Percentiles rank a stretch among this genome's conserved stretches.
Evolutionary conservation across 2,797 vertebrate species (phyloP).

Genomic region (Rhynchotus rufescens): DNA sequence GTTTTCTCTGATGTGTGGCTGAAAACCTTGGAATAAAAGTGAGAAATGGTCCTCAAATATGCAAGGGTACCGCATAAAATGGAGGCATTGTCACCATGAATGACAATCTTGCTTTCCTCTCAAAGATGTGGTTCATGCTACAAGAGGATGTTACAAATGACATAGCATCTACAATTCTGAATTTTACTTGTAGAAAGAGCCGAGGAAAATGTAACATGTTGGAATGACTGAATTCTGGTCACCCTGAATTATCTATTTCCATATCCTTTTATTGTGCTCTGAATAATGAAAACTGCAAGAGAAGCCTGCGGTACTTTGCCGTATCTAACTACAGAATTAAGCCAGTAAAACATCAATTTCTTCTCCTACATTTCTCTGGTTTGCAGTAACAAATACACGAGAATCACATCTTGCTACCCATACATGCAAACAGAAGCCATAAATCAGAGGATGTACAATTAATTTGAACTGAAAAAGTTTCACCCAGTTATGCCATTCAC

Average conservation of each 20-base stretch:
- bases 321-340: conserved; percentile 60
- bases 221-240: conserved; percentile 35
- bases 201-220: not conserved
- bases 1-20: conserved; percentile 8
- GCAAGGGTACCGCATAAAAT: not conserved
- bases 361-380: conserved; percentile 56
- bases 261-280: conserved; percentile 75
- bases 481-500: conserved; percentile 77
- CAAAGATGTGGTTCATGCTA: not conserved
- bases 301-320: conserved; percentile 58
- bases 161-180: not conserved
- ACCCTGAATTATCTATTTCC: conserved; percentile 59
- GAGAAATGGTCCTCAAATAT: not conserved
- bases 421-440: conserved; percentile 77
- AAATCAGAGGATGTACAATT: conserved; percentile 72
- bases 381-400: conserved; percentile 75
- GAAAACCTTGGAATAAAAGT: conserved; percentile 53
- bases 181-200: not conserved
- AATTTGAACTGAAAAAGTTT: conserved; percentile 71
- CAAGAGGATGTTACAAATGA: not conserved
- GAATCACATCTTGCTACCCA: conserved; percentile 73
- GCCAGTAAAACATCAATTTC: conserved; percentile 38
- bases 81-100: not conserved
- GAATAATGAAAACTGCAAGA: conserved; percentile 59
- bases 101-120: not conserved